phyloP scores from a whole-genome alignment of 1,140 invertebrate species.

The Linepithema humile region DNA sequence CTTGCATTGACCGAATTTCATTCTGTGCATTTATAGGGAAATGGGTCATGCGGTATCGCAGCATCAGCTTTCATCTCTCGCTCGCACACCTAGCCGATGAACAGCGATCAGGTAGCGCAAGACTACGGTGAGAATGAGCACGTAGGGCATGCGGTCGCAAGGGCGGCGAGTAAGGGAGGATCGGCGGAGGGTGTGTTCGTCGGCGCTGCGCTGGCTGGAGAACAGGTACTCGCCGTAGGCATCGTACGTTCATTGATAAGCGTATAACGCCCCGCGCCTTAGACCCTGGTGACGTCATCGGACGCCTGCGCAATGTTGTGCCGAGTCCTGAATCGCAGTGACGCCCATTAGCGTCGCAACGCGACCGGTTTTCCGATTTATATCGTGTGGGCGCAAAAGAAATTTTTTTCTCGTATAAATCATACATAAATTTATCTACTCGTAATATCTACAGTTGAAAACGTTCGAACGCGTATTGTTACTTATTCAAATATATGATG shows the following conservation, averaged over 20 bases:
- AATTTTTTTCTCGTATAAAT: not conserved
- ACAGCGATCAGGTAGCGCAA: conserved; percentile 40
- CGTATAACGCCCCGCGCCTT: conserved; percentile 74
- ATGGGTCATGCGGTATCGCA: not conserved
- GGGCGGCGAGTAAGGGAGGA: conserved; percentile 64
- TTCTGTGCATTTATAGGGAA: not conserved
- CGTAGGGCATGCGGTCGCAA: conserved; percentile 58
- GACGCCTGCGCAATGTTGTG: conserved; percentile 69
- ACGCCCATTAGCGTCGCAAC: conserved; percentile 3
- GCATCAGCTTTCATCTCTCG: not conserved
- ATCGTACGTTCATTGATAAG: conserved; percentile 83
- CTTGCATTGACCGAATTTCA: not conserved
- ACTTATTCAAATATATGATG: too few species aligned
- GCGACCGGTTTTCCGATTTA: not conserved
- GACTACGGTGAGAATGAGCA: conserved; percentile 44
- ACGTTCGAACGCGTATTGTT: not conserved
- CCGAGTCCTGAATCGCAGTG: conserved; percentile 39
- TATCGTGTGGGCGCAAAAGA: too few species aligned
- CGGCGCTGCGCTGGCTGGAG: conserved; percentile 66
- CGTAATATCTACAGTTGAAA: not conserved
- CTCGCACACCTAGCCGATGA: conserved; percentile 24
- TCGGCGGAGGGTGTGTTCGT: conserved; percentile 69
- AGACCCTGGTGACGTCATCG: conserved; percentile 74
- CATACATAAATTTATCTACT: not conserved
- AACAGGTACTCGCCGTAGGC: conserved; percentile 77